Conservation (phyloP, 2,888 invertebrate species). For the Rhagophthalmus giganteus region DNA sequence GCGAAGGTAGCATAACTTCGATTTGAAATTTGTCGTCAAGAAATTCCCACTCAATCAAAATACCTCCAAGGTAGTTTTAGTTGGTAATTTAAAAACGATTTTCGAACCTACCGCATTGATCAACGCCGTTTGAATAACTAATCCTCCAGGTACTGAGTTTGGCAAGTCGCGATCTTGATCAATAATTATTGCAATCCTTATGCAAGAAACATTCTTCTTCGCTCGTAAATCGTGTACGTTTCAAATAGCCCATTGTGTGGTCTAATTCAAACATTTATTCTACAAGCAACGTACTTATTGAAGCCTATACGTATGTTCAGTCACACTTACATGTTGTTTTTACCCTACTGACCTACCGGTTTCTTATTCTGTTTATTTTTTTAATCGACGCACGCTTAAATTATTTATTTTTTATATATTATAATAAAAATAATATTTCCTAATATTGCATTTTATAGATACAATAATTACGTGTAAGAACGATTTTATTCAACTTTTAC, state of each 20-base stretch:
- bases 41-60: background rate
- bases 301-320: constrained; percentile 19
- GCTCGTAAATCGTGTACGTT: constrained; percentile 49
- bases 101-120: constrained; percentile 45
- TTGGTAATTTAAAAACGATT: constrained; percentile 41
- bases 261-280: constrained; percentile 45
- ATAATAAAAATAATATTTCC: too few species aligned
- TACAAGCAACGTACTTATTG: constrained; percentile 38
- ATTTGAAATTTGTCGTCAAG: background rate
- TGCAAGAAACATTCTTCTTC: constrained; percentile 43
- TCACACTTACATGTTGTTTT: constrained; percentile 16
- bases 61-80: constrained; percentile 36
- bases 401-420: too few species aligned
- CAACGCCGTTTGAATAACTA: constrained; percentile 34
- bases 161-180: constrained; percentile 39
- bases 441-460: too few species aligned
- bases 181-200: constrained; percentile 52
- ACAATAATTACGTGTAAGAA: too few species aligned
- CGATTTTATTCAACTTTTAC: too few species aligned
- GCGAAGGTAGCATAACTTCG: too few species aligned
- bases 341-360: constrained; percentile 27
- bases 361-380: background rate
- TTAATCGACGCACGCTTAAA: too few species aligned
- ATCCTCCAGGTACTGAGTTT: constrained; percentile 35
- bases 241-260: constrained; percentile 45